Evolutionary conservation across 1,140 invertebrate genomes (phyloP), one percentile per base, ranked within the genome.

Genomic region (Eubasilissa regina): DNA sequence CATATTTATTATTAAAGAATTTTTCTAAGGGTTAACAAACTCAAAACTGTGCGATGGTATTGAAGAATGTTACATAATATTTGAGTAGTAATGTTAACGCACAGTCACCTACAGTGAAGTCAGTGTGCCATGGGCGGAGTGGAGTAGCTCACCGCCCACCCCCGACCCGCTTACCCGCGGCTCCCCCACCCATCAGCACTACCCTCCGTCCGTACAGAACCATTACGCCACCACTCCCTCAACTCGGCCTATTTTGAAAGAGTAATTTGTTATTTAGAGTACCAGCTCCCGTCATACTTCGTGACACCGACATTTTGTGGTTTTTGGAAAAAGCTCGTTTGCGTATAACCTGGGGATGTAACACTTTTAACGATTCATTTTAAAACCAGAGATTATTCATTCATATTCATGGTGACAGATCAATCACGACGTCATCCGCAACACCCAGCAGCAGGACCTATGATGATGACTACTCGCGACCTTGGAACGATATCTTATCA

Each of bases 291-390:
- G 25, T 53, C 75, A 75, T 78, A 81, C 78, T 80, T 80, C 62
- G 66, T 80, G 75, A 72, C 75, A 15, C 47, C 44, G 19, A 44
- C 62, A 64, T 73, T 47, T 64, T 75, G 53, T 75, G 75, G 77
- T 77, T 80, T 80, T 77, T 56, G 15, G 70, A 76, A 80, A 79
- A 80, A 62, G 75, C 75, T 80, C 79, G 66, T 77, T 77, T 73
- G 48, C 64, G 66, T 77, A 74, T 73, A 77, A 77, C 66, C 75
- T 77, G 62, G 79, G 51, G 56, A 19, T 10, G 17, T 11, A 17
- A 25, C n/a, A 60, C 25, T 55, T 55, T n/a, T n/a, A n/a, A n/a
- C n/a, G n/a, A n/a, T n/a, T 60, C 56, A 60, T 4, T 60, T 11
- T 60, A n/a, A 19, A 35, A 3, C 1, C 25, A 35, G 25, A 35